These are phyloP conservation scores for Emydocephalus ijimae DNA, from an alignment of 2,113 vertebrate genomes.

Conservation along the genomic window DNA sequence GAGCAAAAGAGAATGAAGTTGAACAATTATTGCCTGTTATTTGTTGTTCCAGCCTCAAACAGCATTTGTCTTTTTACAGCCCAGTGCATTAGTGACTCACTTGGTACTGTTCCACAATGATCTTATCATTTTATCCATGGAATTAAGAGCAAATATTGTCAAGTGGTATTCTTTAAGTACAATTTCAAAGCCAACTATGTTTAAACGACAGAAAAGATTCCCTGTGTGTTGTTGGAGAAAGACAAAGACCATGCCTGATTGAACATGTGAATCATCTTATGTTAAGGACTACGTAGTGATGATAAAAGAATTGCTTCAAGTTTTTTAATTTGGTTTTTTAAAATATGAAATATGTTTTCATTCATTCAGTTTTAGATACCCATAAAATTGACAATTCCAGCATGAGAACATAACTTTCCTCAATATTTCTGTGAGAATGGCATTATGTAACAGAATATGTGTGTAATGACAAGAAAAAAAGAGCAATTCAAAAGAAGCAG, in stretches of 20 bases:
- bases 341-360: neutral
- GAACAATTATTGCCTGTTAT: neutral
- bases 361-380: neutral
- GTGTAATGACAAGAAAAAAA: neutral
- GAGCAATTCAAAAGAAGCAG: neutral
- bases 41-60: neutral
- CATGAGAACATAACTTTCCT: neutral
- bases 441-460: neutral
- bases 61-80: neutral
- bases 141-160: neutral
- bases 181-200: neutral
- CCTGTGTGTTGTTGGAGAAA: constrained; percentile 35
- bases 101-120: neutral
- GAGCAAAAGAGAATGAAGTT: neutral
- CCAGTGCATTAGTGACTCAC: neutral
- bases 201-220: neutral
- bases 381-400: neutral
- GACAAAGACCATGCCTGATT: neutral
- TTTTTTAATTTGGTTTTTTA: neutral
- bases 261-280: neutral
- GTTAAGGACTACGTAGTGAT: neutral
- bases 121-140: neutral
- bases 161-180: neutral
- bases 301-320: neutral
- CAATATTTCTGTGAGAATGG: neutral